Conservation (phyloP, 2,113 vertebrate genomes). For the Daphoenositta chrysoptera region DNA sequence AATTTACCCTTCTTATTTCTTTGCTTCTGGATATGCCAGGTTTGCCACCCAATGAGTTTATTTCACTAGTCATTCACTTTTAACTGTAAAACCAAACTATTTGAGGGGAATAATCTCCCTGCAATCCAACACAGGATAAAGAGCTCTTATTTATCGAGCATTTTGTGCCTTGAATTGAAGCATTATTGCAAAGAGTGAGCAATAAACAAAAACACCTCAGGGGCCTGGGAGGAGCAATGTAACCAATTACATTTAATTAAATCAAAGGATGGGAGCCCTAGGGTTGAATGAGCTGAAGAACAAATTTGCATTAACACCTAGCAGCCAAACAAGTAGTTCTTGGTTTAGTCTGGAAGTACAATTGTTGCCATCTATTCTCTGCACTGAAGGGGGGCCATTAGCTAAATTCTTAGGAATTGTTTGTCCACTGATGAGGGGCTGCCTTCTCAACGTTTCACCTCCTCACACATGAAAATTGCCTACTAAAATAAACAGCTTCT, state of each 20-base stretch:
- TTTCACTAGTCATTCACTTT: constrained; percentile 80
- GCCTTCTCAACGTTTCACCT: constrained; percentile 76
- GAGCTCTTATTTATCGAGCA: constrained; percentile 76
- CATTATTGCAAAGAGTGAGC: constrained; percentile 79
- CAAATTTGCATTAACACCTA: constrained; percentile 88
- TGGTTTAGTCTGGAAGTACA: constrained; percentile 73
- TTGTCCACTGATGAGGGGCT: constrained; percentile 77
- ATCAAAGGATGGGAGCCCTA: constrained; percentile 87
- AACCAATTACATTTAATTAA: constrained; percentile 97
- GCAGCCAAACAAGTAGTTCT: constrained; percentile 78
- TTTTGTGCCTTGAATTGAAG: constrained; percentile 82
- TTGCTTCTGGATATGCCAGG: constrained; percentile 65
- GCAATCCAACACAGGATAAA: constrained; percentile 73
- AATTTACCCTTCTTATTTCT: constrained; percentile 74
- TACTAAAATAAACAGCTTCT: constrained; percentile 79
- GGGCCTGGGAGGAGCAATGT: constrained; percentile 83
- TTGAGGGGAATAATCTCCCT: constrained; percentile 77
- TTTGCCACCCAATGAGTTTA: constrained; percentile 79
- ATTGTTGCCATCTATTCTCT: constrained; percentile 79
- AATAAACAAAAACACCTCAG: constrained; percentile 87
- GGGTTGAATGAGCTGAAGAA: constrained; percentile 81
- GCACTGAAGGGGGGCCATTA: constrained; percentile 84
- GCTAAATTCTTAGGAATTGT: constrained; percentile 83
- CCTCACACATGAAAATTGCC: constrained; percentile 72
- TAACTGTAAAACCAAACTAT: constrained; percentile 79